Percentiles rank a stretch among this genome's conserved stretches.
These are phyloP conservation scores for Ferdinandea cuprea DNA, from an alignment of 2,888 invertebrate species.

Conservation along the genomic window DNA sequence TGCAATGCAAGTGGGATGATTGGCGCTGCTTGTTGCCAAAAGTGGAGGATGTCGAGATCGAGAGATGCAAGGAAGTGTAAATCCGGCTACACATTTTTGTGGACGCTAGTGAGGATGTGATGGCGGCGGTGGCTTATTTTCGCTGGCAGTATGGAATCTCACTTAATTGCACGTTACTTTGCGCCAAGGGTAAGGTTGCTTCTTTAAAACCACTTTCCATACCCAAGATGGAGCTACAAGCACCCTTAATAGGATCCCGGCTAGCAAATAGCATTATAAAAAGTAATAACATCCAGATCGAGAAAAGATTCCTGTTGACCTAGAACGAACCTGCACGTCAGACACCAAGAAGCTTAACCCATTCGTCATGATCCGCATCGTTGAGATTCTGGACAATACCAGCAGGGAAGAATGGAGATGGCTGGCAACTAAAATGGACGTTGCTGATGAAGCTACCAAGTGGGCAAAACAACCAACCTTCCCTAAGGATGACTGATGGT, in stretches of 20 bases:
- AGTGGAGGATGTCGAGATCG: conserved; percentile 48
- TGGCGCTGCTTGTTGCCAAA: conserved; percentile 40
- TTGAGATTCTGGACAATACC: neutral
- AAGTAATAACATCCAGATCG: conserved; percentile 2
- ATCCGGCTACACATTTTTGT: conserved; percentile 17
- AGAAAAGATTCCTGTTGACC: conserved; percentile 18
- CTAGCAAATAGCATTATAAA: neutral
- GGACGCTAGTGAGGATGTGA: conserved; percentile 66
- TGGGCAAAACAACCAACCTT: conserved; percentile 13
- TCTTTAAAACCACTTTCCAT: conserved; percentile 71
- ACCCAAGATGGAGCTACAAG: conserved; percentile 68
- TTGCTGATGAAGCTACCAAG: conserved; percentile 10
- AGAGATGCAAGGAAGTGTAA: conserved; percentile 34
- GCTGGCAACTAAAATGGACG: conserved; percentile 12
- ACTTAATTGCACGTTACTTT: conserved; percentile 54
- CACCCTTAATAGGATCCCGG: neutral
- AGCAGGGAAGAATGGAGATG: conserved; percentile 14
- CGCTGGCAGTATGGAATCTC: conserved; percentile 44
- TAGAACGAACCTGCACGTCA: neutral
- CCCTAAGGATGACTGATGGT: conserved; percentile 8
- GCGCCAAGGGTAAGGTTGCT: too few species aligned
- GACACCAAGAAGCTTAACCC: conserved; percentile 18
- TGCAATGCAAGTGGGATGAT: conserved; percentile 36
- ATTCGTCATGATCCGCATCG: conserved; percentile 11
- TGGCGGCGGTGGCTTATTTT: conserved; percentile 75